These are phyloP conservation scores for Mesorhabditis spiculigera DNA, from an alignment of 2,888 invertebrate genomes.

Conservation along the genomic window DNA sequence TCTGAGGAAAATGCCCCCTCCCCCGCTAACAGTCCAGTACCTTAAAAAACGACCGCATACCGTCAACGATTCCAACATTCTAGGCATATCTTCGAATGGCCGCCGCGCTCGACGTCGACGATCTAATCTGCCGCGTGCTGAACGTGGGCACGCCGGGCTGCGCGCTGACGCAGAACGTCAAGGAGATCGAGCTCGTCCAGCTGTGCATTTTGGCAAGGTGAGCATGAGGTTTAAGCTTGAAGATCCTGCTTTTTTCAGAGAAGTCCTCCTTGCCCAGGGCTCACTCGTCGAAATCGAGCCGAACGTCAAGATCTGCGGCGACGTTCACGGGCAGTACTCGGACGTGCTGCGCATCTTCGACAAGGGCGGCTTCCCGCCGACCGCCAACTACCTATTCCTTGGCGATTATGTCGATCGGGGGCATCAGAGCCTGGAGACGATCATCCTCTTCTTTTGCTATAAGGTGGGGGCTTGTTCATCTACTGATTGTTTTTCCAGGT, in stretches of 20 bases:
- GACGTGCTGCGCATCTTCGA: conserved; percentile 43
- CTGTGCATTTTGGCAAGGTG: conserved; percentile 17
- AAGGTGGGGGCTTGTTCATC: conserved; percentile 15
- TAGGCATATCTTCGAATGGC: too few species aligned
- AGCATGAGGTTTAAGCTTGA: too few species aligned
- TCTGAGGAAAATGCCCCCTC: too few species aligned
- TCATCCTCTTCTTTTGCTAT: conserved; percentile 40
- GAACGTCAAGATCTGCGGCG: conserved; percentile 46
- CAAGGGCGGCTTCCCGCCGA: conserved; percentile 40
- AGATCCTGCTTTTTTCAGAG: conserved; percentile 9
- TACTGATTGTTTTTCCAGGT: too few species aligned
- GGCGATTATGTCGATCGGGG: conserved; percentile 50
- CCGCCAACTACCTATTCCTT: conserved; percentile 45
- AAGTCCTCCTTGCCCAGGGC: conserved; percentile 33
- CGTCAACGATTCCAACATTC: too few species aligned
- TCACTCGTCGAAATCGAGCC: conserved; percentile 38
- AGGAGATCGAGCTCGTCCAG: conserved; percentile 34
- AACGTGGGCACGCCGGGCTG: conserved; percentile 36
- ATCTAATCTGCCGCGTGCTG: conserved; percentile 5
- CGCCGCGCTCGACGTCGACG: too few species aligned
- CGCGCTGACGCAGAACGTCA: conserved; percentile 32
- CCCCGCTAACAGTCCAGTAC: too few species aligned
- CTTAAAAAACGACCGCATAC: too few species aligned
- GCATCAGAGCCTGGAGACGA: conserved; percentile 39
- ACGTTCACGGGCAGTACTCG: conserved; percentile 45